phyloP scores from a whole-genome alignment of 2,113 vertebrate species.

The Phocoena phocoena region DNA sequence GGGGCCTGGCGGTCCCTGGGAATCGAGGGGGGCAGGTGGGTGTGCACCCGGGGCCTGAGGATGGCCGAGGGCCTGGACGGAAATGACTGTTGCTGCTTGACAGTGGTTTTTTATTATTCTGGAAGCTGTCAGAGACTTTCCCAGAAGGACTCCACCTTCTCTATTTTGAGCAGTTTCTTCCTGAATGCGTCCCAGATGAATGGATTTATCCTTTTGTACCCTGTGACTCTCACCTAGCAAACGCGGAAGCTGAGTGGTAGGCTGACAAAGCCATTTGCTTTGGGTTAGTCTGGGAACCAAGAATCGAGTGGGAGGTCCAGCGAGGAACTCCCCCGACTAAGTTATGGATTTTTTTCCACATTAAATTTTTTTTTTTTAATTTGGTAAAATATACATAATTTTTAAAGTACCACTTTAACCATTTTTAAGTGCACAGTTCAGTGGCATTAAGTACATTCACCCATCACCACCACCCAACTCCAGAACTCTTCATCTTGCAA shows the following conservation, averaged over 20 bases:
- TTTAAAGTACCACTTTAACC: not conserved
- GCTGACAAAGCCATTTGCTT: not conserved
- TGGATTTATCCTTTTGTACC: not conserved
- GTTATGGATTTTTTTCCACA: not conserved
- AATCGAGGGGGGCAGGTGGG: rapidly evolving
- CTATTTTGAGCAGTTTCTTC: slow-evolving; percentile 28
- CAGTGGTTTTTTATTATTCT: not conserved
- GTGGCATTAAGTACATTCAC: rapidly evolving
- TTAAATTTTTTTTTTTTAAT: not conserved
- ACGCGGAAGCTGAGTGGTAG: not conserved
- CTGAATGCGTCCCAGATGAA: not conserved
- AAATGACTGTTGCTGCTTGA: not conserved
- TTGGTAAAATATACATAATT: not conserved
- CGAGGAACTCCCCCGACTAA: not conserved
- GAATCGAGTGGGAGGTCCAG: not conserved
- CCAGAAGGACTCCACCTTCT: not conserved
- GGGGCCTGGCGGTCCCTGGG: not conserved
- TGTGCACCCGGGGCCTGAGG: not conserved
- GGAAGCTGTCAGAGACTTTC: not conserved
- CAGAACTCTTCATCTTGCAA: not conserved
- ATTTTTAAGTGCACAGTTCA: not conserved
- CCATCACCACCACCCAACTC: not conserved
- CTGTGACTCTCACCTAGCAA: not conserved
- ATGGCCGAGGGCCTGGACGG: rapidly evolving
- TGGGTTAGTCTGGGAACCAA: not conserved